Evolutionary conservation across 2,888 invertebrate genomes (phyloP).

Genomic region (Nymphalis c-album): DNA sequence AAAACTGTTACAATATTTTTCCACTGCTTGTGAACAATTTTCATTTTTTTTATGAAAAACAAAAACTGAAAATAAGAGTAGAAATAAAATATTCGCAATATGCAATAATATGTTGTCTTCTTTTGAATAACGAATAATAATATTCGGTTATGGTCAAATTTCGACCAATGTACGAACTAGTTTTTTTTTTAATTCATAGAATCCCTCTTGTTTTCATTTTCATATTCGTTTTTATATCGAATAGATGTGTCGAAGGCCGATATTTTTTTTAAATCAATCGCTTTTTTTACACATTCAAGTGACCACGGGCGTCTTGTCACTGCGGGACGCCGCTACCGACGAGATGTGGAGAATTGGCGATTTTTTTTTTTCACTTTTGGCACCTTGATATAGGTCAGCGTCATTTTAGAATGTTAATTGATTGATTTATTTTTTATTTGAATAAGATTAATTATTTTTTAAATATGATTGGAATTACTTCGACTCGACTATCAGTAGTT

Average conservation of each 20-base stretch:
- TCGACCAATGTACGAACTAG: too few species aligned
- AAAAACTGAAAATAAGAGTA: too few species aligned
- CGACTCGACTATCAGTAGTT: too few species aligned
- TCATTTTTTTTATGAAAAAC: too few species aligned
- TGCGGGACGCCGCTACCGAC: conserved; percentile 59
- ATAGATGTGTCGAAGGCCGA: conserved; percentile 56
- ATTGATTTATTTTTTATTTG: conserved; percentile 14
- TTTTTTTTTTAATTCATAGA: neutral
- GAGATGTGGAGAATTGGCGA: conserved; percentile 56
- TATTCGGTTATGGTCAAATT: too few species aligned
- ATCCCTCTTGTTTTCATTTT: conserved; percentile 42
- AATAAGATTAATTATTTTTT: conserved; percentile 14
- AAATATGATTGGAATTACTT: neutral
- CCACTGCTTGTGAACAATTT: too few species aligned
- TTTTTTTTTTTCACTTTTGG: conserved; percentile 50
- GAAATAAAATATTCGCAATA: too few species aligned
- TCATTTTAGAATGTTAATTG: conserved; percentile 27
- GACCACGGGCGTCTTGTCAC: conserved; percentile 38
- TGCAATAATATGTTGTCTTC: too few species aligned
- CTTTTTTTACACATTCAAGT: conserved; percentile 46
- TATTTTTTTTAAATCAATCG: conserved; percentile 65
- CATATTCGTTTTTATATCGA: conserved; percentile 48
- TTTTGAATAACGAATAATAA: too few species aligned
- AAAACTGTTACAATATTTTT: too few species aligned
- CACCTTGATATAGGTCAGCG: conserved; percentile 43